Evolutionary conservation across 1,140 invertebrate genomes (phyloP).

Genomic region (Gryon sp.): DNA sequence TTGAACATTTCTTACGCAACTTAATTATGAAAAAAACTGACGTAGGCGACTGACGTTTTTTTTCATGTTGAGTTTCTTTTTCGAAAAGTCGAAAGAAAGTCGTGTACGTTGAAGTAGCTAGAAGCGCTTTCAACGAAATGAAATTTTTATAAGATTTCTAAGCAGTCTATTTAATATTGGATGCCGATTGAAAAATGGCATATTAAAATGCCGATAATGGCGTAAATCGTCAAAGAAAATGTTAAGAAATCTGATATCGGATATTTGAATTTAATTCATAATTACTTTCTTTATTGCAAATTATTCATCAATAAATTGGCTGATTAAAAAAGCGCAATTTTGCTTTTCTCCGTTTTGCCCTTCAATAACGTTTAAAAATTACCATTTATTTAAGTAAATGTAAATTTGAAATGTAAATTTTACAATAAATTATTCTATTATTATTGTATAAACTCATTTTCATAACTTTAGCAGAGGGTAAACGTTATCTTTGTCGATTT

Average conservation of each 20-base stretch:
- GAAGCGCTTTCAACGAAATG: conserved; percentile 35
- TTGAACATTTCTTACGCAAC: conserved; percentile 1
- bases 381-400: no score
- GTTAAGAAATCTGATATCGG: no score
- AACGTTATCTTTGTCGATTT: no score
- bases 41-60: conserved; percentile 11
- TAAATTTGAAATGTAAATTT: neutral
- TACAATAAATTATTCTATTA: no score
- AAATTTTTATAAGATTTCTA: conserved; percentile 52
- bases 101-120: neutral
- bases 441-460: no score
- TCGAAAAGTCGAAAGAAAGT: neutral
- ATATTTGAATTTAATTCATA: no score
- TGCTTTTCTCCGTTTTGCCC: no score
- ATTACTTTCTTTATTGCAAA: no score
- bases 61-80: neutral
- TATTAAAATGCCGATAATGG: conserved; percentile 16
- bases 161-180: conserved; percentile 25
- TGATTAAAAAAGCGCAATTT: no score
- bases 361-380: no score
- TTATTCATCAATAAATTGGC: no score
- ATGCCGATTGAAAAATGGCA: neutral
- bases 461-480: no score
- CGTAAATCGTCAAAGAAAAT: conserved; percentile 6
- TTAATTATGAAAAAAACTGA: conserved; percentile 28